Conservation (phyloP, 1,140 invertebrate species). For the Macrosteles quadrilineatus region DNA sequence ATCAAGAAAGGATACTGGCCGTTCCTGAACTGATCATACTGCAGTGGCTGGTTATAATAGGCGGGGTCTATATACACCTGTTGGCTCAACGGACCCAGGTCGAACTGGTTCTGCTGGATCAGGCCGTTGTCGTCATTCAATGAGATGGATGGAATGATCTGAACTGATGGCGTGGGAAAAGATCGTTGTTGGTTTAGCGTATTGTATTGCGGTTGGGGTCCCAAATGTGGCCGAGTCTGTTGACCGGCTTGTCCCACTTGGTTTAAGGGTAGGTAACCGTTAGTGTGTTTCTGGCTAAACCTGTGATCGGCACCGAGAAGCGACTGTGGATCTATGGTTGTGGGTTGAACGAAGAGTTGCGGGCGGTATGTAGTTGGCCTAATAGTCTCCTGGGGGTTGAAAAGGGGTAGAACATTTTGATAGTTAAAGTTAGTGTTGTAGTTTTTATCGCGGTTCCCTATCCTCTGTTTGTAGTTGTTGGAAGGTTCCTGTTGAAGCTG, state of each 20-base stretch:
- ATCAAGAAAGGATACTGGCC: neutral
- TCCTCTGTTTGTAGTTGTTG: constrained; percentile 33
- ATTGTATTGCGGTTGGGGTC: neutral
- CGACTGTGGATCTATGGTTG: constrained; percentile 6
- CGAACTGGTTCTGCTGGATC: constrained; percentile 19
- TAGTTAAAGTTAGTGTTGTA: constrained; percentile 18
- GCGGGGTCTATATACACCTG: neutral
- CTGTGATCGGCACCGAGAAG: constrained; percentile 11
- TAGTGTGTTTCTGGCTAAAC: constrained; percentile 29
- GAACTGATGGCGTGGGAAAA: constrained; percentile 18
- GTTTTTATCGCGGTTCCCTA: neutral
- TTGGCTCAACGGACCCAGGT: neutral
- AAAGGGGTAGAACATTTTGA: constrained; percentile 32
- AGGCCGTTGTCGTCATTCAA: constrained; percentile 22
- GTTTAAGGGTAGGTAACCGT: constrained; percentile 27
- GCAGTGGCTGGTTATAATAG: neutral
- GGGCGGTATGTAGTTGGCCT: constrained; percentile 41
- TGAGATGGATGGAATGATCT: constrained; percentile 36
- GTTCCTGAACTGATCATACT: neutral
- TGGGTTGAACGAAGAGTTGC: constrained; percentile 23
- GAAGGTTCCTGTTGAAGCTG: constrained; percentile 31
- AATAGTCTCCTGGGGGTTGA: constrained; percentile 35
- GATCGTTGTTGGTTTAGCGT: constrained; percentile 1
- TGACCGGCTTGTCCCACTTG: neutral
- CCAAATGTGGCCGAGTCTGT: neutral